These are phyloP conservation scores for Sardina pilchardus DNA, from an alignment of 2,113 vertebrate genomes.

Conservation along the genomic window DNA sequence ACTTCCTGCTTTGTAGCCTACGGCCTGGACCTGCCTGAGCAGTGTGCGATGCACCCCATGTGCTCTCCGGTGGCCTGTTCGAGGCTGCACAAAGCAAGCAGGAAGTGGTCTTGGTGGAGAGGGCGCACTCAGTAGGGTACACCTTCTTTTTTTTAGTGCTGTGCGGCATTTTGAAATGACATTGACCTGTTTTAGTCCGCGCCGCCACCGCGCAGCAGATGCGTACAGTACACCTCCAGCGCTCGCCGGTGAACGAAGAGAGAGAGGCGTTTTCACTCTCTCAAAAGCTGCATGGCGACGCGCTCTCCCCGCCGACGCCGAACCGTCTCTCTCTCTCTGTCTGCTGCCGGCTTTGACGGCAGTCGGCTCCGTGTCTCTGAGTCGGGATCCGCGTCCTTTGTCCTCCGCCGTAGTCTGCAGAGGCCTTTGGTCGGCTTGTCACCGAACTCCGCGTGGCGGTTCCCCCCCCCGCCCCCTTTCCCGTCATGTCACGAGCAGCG, in stretches of 20 bases:
- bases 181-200: constrained; percentile 45
- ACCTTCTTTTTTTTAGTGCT: neutral
- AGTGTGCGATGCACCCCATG: neutral
- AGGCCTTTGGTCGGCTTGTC: neutral
- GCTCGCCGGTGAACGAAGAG: neutral
- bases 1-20: neutral
- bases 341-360: neutral
- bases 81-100: neutral
- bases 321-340: neutral
- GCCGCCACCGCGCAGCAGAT: constrained; percentile 25
- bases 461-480: too few species aligned
- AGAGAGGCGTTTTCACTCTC: neutral
- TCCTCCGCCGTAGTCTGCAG: neutral
- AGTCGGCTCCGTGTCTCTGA: neutral
- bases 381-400: neutral
- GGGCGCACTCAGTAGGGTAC: neutral
- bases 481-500: neutral
- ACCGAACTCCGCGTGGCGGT: neutral
- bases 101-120: neutral
- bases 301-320: neutral
- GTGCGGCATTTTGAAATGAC: constrained; percentile 26
- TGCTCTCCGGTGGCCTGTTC: neutral
- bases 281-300: neutral
- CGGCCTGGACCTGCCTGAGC: neutral
- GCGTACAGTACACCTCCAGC: constrained; percentile 22